Conservation (phyloP, 2,888 invertebrate species). For the Lasioglossum vierecki region DNA sequence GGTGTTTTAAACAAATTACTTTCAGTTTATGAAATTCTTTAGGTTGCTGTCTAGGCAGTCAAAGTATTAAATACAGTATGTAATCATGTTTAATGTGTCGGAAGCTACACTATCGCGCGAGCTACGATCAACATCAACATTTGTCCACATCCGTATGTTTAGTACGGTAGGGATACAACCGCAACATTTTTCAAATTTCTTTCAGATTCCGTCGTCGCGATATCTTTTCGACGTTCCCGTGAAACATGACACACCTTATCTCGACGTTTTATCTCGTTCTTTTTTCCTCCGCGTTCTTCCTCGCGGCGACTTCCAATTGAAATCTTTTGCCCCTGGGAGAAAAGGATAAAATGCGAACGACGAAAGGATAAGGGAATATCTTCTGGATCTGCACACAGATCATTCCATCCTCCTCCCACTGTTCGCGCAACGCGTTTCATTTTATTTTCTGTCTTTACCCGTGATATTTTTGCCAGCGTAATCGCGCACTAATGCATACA, state of each 20-base stretch:
- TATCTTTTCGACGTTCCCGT: conserved; percentile 20
- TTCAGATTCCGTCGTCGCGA: conserved; percentile 6
- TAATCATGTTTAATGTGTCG: neutral
- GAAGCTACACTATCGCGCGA: too few species aligned
- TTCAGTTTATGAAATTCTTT: too few species aligned
- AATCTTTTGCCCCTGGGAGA: conserved; percentile 19
- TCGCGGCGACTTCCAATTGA: conserved; percentile 34
- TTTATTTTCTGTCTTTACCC: conserved; percentile 1
- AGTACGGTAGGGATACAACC: neutral
- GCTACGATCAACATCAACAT: neutral
- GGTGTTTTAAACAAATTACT: too few species aligned
- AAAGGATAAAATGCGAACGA: conserved; percentile 24
- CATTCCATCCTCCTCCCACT: neutral
- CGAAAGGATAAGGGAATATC: conserved; percentile 29
- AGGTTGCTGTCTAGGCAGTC: too few species aligned
- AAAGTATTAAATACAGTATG: too few species aligned
- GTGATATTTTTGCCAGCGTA: neutral
- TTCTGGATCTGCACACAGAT: conserved; percentile 28
- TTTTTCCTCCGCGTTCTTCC: conserved; percentile 5
- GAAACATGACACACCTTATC: conserved; percentile 23
- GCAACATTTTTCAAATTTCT: conserved; percentile 34
- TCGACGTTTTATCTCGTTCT: conserved; percentile 32
- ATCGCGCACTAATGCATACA: conserved; percentile 11
- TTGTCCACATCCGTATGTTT: neutral
- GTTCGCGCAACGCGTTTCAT: neutral